A percentile compares a stretch with the other conserved stretches of the same genome.
Conservation (phyloP, 2,888 invertebrate genomes). For the Candidula unifasciata region DNA sequence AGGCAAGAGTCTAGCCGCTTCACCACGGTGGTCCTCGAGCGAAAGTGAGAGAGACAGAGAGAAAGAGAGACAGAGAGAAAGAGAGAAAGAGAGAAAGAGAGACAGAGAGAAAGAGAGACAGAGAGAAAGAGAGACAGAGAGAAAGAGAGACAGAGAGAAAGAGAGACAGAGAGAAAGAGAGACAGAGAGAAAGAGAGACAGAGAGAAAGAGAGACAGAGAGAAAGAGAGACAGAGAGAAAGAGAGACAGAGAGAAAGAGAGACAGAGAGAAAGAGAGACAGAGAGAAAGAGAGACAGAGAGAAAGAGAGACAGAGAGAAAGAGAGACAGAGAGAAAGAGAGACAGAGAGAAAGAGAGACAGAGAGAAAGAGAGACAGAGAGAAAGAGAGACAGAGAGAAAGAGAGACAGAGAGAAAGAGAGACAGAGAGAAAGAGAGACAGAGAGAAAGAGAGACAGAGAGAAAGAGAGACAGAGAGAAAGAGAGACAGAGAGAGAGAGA, state of each 20-base stretch:
- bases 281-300: not conserved
- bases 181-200: not conserved
- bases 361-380: not conserved
- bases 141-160: not conserved
- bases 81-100: slow-evolving; percentile 6
- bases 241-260: not conserved
- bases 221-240: not conserved
- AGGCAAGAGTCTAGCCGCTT: too few species aligned
- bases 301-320: not conserved
- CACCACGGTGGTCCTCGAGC: too few species aligned
- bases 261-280: not conserved
- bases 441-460: not conserved
- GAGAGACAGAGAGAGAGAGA: not conserved
- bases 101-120: not conserved
- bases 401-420: not conserved
- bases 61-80: not conserved
- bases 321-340: slow-evolving; percentile 2
- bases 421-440: not conserved
- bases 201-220: not conserved
- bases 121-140: not conserved
- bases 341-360: not conserved
- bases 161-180: not conserved
- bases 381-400: not conserved
- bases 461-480: not conserved
- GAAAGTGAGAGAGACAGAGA: not conserved